phyloP scores from a whole-genome alignment of 1,140 invertebrate genomes.

The Drosophila rhopaloa region DNA sequence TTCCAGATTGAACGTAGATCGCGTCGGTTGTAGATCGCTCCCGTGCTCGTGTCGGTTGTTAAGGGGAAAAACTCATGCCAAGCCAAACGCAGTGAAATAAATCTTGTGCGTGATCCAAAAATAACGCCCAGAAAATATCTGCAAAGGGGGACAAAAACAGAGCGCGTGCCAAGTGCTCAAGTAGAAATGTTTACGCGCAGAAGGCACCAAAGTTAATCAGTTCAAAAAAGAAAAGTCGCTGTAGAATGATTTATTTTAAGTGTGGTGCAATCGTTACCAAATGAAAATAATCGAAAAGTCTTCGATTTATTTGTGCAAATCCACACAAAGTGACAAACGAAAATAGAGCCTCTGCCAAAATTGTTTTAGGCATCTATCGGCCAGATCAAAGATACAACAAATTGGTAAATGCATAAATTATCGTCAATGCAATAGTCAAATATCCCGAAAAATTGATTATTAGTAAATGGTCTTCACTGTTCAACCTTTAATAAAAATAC shows the following conservation, averaged over 20 bases:
- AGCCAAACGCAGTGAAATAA: slow-evolving; percentile 57
- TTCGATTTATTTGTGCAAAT: slow-evolving; percentile 39
- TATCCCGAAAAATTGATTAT: slow-evolving; percentile 23
- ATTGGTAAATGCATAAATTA: slow-evolving; percentile 72
- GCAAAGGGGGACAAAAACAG: slow-evolving; percentile 54
- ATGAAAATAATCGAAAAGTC: slow-evolving; percentile 33
- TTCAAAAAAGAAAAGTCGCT: slow-evolving; percentile 24
- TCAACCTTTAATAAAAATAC: background rate
- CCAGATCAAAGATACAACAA: slow-evolving; percentile 67
- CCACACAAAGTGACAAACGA: slow-evolving; percentile 34
- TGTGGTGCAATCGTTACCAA: slow-evolving; percentile 24
- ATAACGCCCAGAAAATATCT: slow-evolving; percentile 34
- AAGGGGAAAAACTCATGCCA: slow-evolving; percentile 30
- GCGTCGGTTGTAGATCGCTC: slow-evolving; percentile 50
- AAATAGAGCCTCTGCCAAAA: slow-evolving; percentile 46
- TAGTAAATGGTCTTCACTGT: slow-evolving; percentile 1
- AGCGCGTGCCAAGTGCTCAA: slow-evolving; percentile 64
- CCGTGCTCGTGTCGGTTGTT: slow-evolving; percentile 2
- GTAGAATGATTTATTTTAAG: slow-evolving; percentile 37
- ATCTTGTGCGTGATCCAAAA: slow-evolving; percentile 70
- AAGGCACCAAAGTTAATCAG: slow-evolving; percentile 40
- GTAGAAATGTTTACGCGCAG: slow-evolving; percentile 40
- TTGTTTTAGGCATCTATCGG: slow-evolving; percentile 16
- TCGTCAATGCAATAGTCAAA: slow-evolving; percentile 18
- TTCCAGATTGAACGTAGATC: slow-evolving; percentile 71